phyloP scores from a whole-genome alignment of 1,140 invertebrate species.

The Melanaphis sacchari region DNA sequence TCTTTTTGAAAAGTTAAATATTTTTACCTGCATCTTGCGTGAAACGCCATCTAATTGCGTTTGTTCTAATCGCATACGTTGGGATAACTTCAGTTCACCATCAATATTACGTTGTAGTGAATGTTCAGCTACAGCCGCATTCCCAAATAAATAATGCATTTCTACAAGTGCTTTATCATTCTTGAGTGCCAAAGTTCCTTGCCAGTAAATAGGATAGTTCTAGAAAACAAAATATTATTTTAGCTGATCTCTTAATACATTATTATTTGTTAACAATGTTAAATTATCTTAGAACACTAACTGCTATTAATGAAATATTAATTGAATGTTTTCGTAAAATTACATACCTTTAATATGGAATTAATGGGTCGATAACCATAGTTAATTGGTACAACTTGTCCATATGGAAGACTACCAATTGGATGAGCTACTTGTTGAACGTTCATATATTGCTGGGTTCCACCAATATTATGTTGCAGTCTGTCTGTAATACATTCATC shows the following conservation, averaged over 20 bases:
- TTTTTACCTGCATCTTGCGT: constrained; percentile 90
- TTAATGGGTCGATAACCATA: constrained; percentile 39
- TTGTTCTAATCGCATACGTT: constrained; percentile 94
- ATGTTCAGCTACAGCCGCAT: constrained; percentile 81
- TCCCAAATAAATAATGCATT: constrained; percentile 97
- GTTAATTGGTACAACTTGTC: constrained; percentile 47
- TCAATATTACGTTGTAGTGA: constrained; percentile 83
- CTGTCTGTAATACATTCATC: constrained; percentile 32
- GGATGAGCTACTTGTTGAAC: not conserved
- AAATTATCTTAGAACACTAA: not conserved
- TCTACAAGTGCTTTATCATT: constrained; percentile 96
- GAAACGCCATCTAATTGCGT: constrained; percentile 93
- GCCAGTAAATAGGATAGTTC: constrained; percentile 95
- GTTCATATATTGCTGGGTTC: constrained; percentile 24
- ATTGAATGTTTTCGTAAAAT: not conserved
- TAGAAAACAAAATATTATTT: constrained; percentile 63
- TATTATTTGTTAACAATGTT: not conserved
- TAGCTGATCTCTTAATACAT: not conserved
- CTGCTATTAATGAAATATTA: not conserved
- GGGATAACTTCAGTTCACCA: constrained; percentile 86
- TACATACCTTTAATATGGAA: constrained; percentile 31
- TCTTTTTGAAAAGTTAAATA: not conserved
- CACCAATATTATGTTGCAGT: constrained; percentile 24
- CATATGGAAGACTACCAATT: constrained; percentile 42
- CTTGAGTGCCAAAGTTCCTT: constrained; percentile 91